These are phyloP conservation scores for Drosophila lini DNA, from an alignment of 1,140 invertebrate genomes.

Conservation along the genomic window DNA sequence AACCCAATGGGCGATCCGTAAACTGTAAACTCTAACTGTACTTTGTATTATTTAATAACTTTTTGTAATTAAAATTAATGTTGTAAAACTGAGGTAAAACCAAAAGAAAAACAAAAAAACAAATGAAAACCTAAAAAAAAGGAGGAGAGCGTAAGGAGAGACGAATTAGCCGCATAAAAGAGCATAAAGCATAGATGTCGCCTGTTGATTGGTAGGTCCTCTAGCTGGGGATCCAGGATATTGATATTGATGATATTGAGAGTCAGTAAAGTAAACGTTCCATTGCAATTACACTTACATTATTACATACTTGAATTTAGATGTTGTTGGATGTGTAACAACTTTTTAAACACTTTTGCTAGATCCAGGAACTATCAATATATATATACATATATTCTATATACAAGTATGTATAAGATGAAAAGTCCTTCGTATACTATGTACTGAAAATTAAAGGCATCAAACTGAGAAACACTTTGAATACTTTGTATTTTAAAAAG, in stretches of 20 bases:
- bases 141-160: conserved; percentile 13
- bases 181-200: conserved; percentile 57
- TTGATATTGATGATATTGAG: conserved; percentile 36
- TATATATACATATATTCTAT: conserved; percentile 44
- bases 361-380: conserved; percentile 63
- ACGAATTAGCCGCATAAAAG: conserved; percentile 54
- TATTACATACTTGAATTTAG: conserved; percentile 69
- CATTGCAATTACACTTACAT: conserved; percentile 73
- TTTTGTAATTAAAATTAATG: conserved; percentile 77
- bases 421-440: conserved; percentile 81
- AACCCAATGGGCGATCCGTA: conserved; percentile 44
- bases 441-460: conserved; percentile 79
- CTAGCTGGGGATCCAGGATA: conserved; percentile 36
- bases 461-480: conserved; percentile 65
- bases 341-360: conserved; percentile 68
- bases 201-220: conserved; percentile 51
- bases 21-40: conserved; percentile 58
- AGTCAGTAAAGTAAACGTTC: conserved; percentile 68
- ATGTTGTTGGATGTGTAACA: conserved; percentile 68
- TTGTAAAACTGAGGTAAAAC: conserved; percentile 80
- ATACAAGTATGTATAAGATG: conserved; percentile 67
- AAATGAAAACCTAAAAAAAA: conserved; percentile 22
- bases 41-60: conserved; percentile 67
- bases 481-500: conserved; percentile 78
- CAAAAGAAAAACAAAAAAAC: conserved; percentile 38